Evolutionary conservation across 1,140 invertebrate species (phyloP).

Genomic region (Paraescarpia echinospica): DNA sequence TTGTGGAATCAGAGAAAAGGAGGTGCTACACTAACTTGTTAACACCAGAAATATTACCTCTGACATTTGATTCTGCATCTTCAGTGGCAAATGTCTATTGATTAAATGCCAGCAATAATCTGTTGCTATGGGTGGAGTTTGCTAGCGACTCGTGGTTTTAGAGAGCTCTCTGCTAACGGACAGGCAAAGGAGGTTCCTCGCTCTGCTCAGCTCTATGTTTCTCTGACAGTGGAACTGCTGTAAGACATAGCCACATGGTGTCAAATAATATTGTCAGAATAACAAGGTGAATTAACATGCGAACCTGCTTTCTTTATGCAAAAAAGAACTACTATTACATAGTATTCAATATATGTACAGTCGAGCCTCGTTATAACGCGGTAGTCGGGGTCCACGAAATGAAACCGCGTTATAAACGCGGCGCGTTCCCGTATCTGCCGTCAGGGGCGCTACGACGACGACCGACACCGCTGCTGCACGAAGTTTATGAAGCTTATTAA

Average conservation of each 20-base stretch:
- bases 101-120: not conserved
- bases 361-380: no score
- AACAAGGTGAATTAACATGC: not conserved
- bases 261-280: not conserved
- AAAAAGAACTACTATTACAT: not conserved
- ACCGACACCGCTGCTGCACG: no score
- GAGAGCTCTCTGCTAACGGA: not conserved
- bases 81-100: not conserved
- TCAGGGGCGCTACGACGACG: no score
- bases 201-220: not conserved
- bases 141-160: not conserved
- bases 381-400: no score
- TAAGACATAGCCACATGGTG: not conserved
- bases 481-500: no score
- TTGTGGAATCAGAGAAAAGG: not conserved
- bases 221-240: not conserved
- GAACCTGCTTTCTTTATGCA: not conserved
- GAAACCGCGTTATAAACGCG: no score
- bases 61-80: not conserved
- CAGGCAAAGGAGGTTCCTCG: not conserved
- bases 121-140: not conserved
- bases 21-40: not conserved
- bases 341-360: no score
- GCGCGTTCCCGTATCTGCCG: no score
- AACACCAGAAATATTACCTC: constrained; percentile 5